These are phyloP conservation scores for Chaetodon auriga DNA, from an alignment of 2,113 vertebrate genomes.

Conservation along the genomic window DNA sequence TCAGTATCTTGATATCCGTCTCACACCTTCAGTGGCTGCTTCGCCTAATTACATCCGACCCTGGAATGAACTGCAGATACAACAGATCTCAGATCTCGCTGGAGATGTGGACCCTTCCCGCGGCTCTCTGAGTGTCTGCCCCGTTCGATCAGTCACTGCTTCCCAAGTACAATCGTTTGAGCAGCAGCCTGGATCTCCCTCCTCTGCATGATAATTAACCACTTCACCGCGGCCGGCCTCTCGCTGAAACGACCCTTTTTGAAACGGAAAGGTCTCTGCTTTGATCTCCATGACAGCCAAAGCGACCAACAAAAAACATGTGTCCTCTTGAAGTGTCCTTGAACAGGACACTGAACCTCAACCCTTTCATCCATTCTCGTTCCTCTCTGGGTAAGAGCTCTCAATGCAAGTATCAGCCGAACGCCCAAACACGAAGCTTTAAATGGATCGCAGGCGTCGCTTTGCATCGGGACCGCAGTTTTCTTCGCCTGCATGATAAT, in stretches of 20 bases:
- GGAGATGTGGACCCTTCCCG: constrained; percentile 13
- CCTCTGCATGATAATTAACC: constrained; percentile 48
- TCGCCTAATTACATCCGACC: constrained; percentile 20
- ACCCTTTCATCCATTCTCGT: constrained; percentile 29
- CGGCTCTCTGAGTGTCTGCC: constrained; percentile 24
- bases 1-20: constrained; percentile 19
- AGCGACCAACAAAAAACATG: background rate
- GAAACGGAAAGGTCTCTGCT: constrained; percentile 13
- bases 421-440: constrained; percentile 24
- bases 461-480: background rate
- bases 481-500: constrained; percentile 50
- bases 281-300: constrained; percentile 26
- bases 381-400: background rate
- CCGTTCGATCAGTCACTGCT: constrained; percentile 37
- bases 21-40: constrained; percentile 16
- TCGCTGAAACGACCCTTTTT: background rate
- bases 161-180: constrained; percentile 28
- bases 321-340: constrained; percentile 39
- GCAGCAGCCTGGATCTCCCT: constrained; percentile 13
- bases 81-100: constrained; percentile 9
- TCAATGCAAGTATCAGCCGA: constrained; percentile 11
- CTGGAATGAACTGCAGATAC: background rate
- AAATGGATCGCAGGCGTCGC: constrained; percentile 5
- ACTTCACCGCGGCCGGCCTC: constrained; percentile 6
- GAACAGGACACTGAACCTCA: background rate